A percentile compares a stretch with the other conserved stretches of the same genome.
Conservation (phyloP, 1,140 invertebrate genomes). For the Cydia strobilella region DNA sequence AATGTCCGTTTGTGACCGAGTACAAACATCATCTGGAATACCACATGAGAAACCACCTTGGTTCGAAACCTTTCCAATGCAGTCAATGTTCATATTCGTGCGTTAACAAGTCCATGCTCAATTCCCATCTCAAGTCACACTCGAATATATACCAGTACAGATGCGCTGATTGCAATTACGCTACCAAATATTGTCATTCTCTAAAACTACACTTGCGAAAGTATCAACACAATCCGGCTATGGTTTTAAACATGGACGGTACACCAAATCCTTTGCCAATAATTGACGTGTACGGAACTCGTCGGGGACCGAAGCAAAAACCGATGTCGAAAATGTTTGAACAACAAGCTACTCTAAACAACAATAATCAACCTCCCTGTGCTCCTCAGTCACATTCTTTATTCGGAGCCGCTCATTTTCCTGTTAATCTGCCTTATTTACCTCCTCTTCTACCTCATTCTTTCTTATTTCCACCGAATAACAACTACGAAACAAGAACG, state of each 20-base stretch:
- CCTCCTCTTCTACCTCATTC: slow-evolving; percentile 71
- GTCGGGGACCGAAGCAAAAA: slow-evolving; percentile 90
- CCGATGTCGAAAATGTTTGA: slow-evolving; percentile 64
- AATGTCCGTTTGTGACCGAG: slow-evolving; percentile 98
- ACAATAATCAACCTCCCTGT: slow-evolving; percentile 49
- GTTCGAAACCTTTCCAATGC: slow-evolving; percentile 98
- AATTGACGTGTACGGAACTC: slow-evolving; percentile 94
- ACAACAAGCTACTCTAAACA: slow-evolving; percentile 49
- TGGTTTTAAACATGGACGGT: slow-evolving; percentile 93
- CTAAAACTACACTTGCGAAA: slow-evolving; percentile 97
- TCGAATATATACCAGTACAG: slow-evolving; percentile 98
- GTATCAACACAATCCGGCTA: slow-evolving; percentile 91
- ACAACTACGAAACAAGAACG: slow-evolving; percentile 67
- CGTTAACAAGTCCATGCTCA: slow-evolving; percentile 99
- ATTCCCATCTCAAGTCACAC: slow-evolving; percentile 99
- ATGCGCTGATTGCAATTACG: slow-evolving; percentile 97
- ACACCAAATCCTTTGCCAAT: slow-evolving; percentile 92
- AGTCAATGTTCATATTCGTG: slow-evolving; percentile 94
- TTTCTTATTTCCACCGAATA: slow-evolving; percentile 75
- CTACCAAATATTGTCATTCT: slow-evolving; percentile 99
- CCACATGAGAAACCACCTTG: slow-evolving; percentile 96
- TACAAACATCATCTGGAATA: slow-evolving; percentile 99
- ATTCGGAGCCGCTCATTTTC: slow-evolving; percentile 67
- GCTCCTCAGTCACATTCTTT: slow-evolving; percentile 65
- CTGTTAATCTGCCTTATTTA: slow-evolving; percentile 71